Percentiles rank a stretch among this genome's conserved stretches.
phyloP scores from a whole-genome alignment of 2,888 invertebrate species.

The Uloborus plumipes region DNA sequence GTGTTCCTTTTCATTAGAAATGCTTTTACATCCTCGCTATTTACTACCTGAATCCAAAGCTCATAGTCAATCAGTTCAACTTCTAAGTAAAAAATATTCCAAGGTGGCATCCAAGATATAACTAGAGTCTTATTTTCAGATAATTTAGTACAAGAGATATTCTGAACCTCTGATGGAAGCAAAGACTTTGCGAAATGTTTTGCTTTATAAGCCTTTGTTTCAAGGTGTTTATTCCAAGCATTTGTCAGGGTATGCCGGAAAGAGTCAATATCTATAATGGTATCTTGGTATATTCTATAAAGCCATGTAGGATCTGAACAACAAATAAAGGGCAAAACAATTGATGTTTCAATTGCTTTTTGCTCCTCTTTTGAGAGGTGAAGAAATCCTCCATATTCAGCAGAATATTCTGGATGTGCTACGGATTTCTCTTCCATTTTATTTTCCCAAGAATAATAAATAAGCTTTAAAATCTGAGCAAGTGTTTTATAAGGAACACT shows the following conservation, averaged over 20 bases:
- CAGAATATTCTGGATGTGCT: constrained; percentile 71
- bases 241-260: constrained; percentile 29
- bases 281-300: constrained; percentile 74
- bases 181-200: constrained; percentile 7
- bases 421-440: constrained; percentile 68
- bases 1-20: constrained; percentile 25
- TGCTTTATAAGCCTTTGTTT: background rate
- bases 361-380: constrained; percentile 70
- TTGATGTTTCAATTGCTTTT: constrained; percentile 67
- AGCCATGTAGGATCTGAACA: constrained; percentile 74
- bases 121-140: constrained; percentile 2
- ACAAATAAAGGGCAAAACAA: constrained; percentile 72
- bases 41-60: constrained; percentile 48
- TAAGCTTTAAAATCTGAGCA: constrained; percentile 69
- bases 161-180: constrained; percentile 45
- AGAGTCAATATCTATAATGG: constrained; percentile 70
- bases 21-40: constrained; percentile 25
- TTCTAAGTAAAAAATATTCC: constrained; percentile 59
- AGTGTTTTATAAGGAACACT: constrained; percentile 73
- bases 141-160: constrained; percentile 14
- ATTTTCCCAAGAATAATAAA: constrained; percentile 73
- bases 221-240: background rate
- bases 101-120: constrained; percentile 60
- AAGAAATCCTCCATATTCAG: constrained; percentile 71
- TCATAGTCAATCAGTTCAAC: constrained; percentile 55